Evolutionary conservation across 1,140 invertebrate genomes (phyloP).

Genomic region (Bemisia tabaci): DNA sequence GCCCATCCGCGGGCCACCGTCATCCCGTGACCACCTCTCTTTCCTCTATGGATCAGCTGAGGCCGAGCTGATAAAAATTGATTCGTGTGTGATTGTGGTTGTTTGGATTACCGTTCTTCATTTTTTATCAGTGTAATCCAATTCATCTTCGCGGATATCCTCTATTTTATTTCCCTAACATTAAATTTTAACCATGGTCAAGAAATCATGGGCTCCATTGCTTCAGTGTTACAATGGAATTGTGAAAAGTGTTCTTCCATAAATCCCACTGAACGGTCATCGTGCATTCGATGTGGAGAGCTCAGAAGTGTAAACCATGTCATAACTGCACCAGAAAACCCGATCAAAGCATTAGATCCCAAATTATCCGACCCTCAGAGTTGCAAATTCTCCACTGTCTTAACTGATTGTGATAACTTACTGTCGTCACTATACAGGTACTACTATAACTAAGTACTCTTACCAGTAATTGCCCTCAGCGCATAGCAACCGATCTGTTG

Average conservation of each 20-base stretch:
- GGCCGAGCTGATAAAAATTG: too few relatives aligned
- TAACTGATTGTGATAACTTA: conserved; percentile 9
- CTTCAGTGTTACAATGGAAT: conserved; percentile 78
- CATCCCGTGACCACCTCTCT: too few relatives aligned
- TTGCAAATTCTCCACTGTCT: conserved; percentile 5
- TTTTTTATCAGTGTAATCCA: too few relatives aligned
- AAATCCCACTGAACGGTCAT: conserved; percentile 63
- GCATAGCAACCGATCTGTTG: too few relatives aligned
- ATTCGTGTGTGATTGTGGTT: too few relatives aligned
- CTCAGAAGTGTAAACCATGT: conserved; percentile 25
- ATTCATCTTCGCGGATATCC: too few relatives aligned
- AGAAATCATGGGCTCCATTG: conserved; percentile 64
- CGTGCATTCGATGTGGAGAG: conserved; percentile 62
- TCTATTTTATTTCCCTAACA: not conserved
- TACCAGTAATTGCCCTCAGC: conserved; percentile 27
- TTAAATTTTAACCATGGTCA: conserved; percentile 29
- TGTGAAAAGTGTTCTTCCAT: conserved; percentile 71
- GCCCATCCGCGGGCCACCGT: too few relatives aligned
- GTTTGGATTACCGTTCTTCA: too few relatives aligned
- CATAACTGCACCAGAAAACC: conserved; percentile 6
- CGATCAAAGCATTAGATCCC: not conserved
- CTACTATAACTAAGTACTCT: conserved; percentile 23
- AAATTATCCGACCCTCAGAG: conserved; percentile 8
- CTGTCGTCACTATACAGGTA: not conserved
- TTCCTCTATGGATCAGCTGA: too few relatives aligned